phyloP scores from a whole-genome alignment of 2,113 vertebrate genomes.

The Etia nguti region DNA sequence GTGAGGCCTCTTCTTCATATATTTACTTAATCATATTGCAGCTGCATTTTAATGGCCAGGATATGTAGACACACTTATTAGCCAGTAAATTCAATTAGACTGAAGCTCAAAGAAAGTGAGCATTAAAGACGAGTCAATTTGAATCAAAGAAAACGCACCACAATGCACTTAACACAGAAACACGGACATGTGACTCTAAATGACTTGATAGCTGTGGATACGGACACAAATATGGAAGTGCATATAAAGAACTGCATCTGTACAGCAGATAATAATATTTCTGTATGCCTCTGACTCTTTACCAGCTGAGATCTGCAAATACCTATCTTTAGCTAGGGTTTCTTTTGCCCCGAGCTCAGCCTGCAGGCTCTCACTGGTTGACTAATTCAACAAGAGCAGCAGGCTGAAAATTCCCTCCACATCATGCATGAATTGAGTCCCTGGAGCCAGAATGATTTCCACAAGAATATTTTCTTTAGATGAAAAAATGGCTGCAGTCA shows the following conservation, averaged over 20 bases:
- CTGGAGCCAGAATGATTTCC: neutral
- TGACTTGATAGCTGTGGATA: neutral
- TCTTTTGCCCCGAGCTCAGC: neutral
- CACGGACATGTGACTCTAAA: neutral
- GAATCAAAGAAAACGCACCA: neutral
- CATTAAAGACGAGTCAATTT: neutral
- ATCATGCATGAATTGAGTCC: neutral
- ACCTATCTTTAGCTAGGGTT: neutral
- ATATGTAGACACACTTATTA: constrained; percentile 9
- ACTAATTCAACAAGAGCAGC: neutral
- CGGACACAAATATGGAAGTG: neutral
- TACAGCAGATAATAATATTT: neutral
- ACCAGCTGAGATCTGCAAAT: neutral
- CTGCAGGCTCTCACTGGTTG: neutral
- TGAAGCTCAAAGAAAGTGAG: neutral
- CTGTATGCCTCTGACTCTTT: neutral
- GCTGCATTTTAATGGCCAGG: constrained; percentile 29
- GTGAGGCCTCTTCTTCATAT: constrained; percentile 20
- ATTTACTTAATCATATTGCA: constrained; percentile 37
- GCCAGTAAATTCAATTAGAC: constrained; percentile 38
- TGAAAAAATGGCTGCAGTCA: neutral
- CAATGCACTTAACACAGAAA: neutral
- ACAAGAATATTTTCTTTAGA: neutral
- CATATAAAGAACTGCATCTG: neutral
- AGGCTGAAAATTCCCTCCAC: neutral